Conservation (phyloP, 2,113 vertebrate genomes). For the Bothrops jararaca region DNA sequence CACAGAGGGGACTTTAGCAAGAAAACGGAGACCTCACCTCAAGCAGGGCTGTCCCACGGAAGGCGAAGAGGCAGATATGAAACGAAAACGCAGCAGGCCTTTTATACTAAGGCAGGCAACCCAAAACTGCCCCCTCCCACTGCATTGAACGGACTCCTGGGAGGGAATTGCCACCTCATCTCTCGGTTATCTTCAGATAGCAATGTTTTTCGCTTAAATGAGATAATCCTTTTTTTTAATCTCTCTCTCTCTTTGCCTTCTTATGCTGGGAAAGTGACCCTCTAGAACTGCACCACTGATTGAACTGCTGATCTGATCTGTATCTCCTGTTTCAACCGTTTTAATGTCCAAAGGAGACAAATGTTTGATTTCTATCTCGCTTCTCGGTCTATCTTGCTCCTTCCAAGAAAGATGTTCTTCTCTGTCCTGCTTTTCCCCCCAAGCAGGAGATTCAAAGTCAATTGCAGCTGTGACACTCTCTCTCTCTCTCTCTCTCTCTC, state of each 20-base stretch:
- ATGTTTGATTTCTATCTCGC: not conserved
- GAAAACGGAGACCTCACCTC: not conserved
- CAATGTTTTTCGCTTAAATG: rapidly evolving
- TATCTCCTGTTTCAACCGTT: not conserved
- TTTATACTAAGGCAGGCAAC: not conserved
- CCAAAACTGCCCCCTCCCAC: too few species aligned
- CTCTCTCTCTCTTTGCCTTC: not conserved
- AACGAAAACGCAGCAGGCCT: not conserved
- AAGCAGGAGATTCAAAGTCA: not conserved
- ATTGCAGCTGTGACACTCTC: too few species aligned
- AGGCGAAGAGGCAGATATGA: not conserved
- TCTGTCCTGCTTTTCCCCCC: not conserved
- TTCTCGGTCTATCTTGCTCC: not conserved
- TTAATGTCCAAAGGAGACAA: not conserved
- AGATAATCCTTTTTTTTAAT: not conserved
- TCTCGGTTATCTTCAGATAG: rapidly evolving
- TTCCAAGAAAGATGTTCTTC: not conserved
- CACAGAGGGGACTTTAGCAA: not conserved
- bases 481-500: too few species aligned
- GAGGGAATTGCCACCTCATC: not conserved
- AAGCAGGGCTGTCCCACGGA: not conserved
- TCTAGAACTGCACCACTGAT: not conserved
- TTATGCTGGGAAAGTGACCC: not conserved
- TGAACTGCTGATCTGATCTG: not conserved
- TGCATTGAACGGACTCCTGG: not conserved